Evolutionary conservation across 2,888 invertebrate genomes (phyloP), one percentile per base, ranked within the genome.

Genomic region (Synanthedon vespiformis): DNA sequence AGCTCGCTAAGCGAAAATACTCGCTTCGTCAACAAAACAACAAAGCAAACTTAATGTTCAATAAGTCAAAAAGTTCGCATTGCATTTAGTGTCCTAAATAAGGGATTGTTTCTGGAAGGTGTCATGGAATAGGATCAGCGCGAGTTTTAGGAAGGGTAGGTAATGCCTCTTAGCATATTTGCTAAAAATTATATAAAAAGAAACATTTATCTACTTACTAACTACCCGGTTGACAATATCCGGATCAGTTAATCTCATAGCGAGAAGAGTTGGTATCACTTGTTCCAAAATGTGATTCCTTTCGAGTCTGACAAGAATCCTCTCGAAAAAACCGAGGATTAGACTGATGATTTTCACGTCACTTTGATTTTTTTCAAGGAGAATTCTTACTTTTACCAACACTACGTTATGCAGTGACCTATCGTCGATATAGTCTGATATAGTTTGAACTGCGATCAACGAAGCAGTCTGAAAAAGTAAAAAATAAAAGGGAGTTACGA

Each of bases 201-300:
- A 44, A 44, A 44, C 13, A 13, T 44, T 44, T 44, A 13, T 53
- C 57, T 87, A 95, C 96, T 95, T 91, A 98, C 98, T 94, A 82
- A 97, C 95, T 75, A 97, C 94, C 76, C 95, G 92, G 74, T 94
- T 90, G 60, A 95, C 92, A 64, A 97, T 93, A 70, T 96, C 95
- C 8, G 97, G 94, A 77, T 98, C 97, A 59, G 92, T 92, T 51
- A 96, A 90, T 57, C 94, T 91, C 64, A 97, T 94, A 63, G 94
- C 93, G 69, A 94, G 93, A 40, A 98, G 89, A 59, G 98, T 90
- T 1, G 97, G 97, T 60, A 98, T 89, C 49, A 98, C 95, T 67
- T 96, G 94, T 66, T 97, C 97, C 64, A 96, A 91, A 55, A 98
- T 94, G 77, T 96, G 94, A 55, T 91, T 91, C 68, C 94, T 92